A percentile compares a stretch with the other conserved stretches of the same genome.
These are phyloP conservation scores for Orientallactaga sibirica DNA, from an alignment of 2,797 vertebrate genomes.

Conservation along the genomic window DNA sequence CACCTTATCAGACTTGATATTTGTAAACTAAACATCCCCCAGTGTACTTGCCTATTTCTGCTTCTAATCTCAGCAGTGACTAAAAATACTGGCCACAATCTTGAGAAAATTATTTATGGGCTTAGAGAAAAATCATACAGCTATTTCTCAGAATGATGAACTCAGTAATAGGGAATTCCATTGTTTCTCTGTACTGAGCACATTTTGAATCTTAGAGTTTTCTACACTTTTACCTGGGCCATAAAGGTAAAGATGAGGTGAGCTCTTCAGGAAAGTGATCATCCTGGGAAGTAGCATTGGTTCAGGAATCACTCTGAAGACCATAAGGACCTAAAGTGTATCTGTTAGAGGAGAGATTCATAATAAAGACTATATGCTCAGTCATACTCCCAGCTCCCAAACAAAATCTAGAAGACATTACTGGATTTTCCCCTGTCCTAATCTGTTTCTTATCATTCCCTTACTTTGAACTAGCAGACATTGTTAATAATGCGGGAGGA, in stretches of 20 bases:
- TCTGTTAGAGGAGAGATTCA: not conserved
- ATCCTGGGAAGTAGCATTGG: not conserved
- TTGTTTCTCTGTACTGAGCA: not conserved
- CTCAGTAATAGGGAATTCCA: not conserved
- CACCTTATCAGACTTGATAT: constrained; percentile 35
- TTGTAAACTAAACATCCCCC: constrained; percentile 44
- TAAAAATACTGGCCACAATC: not conserved
- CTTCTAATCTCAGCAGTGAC: constrained; percentile 51
- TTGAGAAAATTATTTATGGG: constrained; percentile 56
- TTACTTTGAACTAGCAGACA: not conserved
- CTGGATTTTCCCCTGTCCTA: not conserved
- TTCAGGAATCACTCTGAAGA: not conserved
- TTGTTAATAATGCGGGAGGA: not conserved
- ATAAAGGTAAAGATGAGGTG: not conserved
- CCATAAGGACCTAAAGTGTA: not conserved
- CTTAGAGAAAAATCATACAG: constrained; percentile 14
- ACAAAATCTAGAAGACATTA: not conserved
- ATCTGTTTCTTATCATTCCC: not conserved
- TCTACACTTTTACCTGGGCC: not conserved
- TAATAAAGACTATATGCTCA: too few species aligned
- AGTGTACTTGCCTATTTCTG: not conserved
- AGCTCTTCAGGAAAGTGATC: not conserved
- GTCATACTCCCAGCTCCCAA: not conserved
- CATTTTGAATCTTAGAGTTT: constrained; percentile 11
- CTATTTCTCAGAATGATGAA: constrained; percentile 17